A percentile compares a stretch with the other conserved stretches of the same genome.
Evolutionary conservation across 2,888 invertebrate species (phyloP).

Genomic region (Sphaerophoria taeniata): DNA sequence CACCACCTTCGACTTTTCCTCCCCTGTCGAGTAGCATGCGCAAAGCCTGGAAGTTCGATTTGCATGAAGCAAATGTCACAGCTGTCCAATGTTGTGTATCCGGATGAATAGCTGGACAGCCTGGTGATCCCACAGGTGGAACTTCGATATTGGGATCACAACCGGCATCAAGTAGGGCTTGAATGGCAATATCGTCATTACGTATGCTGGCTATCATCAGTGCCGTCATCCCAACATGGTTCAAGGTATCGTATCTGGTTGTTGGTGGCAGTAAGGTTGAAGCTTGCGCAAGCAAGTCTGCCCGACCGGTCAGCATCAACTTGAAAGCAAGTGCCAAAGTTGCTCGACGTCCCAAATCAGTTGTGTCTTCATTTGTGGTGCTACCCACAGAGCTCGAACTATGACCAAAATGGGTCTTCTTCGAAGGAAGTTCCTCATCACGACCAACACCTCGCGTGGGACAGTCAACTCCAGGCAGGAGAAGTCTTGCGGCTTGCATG

Average conservation of each 20-base stretch:
- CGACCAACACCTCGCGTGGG: conserved; percentile 89
- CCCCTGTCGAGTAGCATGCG: conserved; percentile 90
- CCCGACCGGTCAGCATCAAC: conserved; percentile 90
- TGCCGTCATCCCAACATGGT: conserved; percentile 91
- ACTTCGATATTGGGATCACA: conserved; percentile 93
- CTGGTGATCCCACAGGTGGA: conserved; percentile 82
- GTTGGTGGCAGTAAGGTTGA: conserved; percentile 89
- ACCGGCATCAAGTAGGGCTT: conserved; percentile 90
- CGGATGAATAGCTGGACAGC: conserved; percentile 85
- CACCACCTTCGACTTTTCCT: conserved; percentile 93
- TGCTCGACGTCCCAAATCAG: conserved; percentile 86
- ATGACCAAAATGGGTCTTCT: conserved; percentile 78
- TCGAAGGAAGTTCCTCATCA: conserved; percentile 84
- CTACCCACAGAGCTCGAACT: conserved; percentile 75
- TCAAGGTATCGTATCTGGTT: conserved; percentile 89
- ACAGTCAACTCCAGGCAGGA: conserved; percentile 95
- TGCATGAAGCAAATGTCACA: conserved; percentile 89
- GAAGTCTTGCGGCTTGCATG: conserved; percentile 92
- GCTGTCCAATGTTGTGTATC: conserved; percentile 94
- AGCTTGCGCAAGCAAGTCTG: conserved; percentile 91
- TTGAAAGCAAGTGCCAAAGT: conserved; percentile 91
- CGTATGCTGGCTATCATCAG: conserved; percentile 92
- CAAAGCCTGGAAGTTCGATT: conserved; percentile 85
- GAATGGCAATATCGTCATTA: conserved; percentile 90
- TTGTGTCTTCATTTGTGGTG: conserved; percentile 80